Percentiles rank a stretch among this genome's conserved stretches.
Conservation (phyloP, 1,140 invertebrate species). For the Asbolus verrucosus region DNA sequence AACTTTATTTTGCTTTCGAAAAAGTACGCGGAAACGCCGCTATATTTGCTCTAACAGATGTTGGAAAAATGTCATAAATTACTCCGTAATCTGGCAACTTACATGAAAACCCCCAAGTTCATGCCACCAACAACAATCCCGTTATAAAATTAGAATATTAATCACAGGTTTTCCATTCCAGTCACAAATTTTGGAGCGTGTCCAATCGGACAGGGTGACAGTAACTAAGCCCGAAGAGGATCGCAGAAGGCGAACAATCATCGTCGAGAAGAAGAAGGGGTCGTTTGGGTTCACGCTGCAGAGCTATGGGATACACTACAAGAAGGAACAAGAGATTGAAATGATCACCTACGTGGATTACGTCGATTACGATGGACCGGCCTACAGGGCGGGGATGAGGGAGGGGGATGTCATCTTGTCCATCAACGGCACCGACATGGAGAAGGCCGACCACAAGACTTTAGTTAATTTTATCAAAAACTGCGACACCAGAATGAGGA, state of each 20-base stretch:
- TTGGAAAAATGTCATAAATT: too few relatives aligned
- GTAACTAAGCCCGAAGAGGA: conserved; percentile 85
- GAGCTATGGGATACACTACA: conserved; percentile 96
- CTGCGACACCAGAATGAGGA: conserved; percentile 90
- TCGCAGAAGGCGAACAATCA: conserved; percentile 85
- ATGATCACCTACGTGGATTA: conserved; percentile 97
- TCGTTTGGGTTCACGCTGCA: conserved; percentile 94
- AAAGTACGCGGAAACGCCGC: too few relatives aligned
- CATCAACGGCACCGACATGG: conserved; percentile 94
- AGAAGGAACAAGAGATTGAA: conserved; percentile 89
- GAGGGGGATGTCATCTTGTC: conserved; percentile 95
- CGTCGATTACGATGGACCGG: conserved; percentile 92
- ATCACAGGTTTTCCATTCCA: conserved; percentile 53
- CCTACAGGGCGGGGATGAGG: conserved; percentile 90
- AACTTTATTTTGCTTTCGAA: too few relatives aligned
- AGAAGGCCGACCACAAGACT: conserved; percentile 90
- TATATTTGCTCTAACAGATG: too few relatives aligned
- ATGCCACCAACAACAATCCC: too few relatives aligned
- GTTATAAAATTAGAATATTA: not conserved
- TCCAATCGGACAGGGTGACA: conserved; percentile 83
- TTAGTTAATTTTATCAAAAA: conserved; percentile 92
- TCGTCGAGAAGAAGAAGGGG: conserved; percentile 91
- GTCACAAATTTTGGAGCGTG: conserved; percentile 79
- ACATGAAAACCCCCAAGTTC: too few relatives aligned
- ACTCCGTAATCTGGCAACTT: too few relatives aligned